Conservation (phyloP, 1,140 invertebrate genomes). For the Bombus ignitus region DNA sequence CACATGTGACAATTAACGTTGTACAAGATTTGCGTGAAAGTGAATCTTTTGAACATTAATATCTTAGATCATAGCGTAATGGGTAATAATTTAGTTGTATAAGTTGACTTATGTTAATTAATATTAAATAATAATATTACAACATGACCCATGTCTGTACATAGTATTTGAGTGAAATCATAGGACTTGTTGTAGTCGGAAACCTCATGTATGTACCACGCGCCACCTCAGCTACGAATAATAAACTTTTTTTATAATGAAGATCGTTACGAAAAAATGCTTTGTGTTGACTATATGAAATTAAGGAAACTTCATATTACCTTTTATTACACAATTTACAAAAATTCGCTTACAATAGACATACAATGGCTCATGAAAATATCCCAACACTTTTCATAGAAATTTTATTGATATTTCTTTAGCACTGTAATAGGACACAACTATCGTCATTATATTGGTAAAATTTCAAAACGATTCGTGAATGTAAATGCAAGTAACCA, state of each 20-base stretch:
- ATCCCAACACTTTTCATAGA: too few relatives aligned
- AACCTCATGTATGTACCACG: constrained; percentile 77
- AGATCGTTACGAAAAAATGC: constrained; percentile 4
- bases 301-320: neutral
- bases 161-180: constrained; percentile 74
- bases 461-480: too few relatives aligned
- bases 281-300: neutral
- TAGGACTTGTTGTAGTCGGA: constrained; percentile 72
- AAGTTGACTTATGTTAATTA: constrained; percentile 65
- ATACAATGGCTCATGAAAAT: too few relatives aligned
- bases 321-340: neutral
- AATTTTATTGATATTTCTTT: too few relatives aligned
- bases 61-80: constrained; percentile 67
- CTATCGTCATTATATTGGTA: too few relatives aligned
- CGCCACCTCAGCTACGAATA: constrained; percentile 73
- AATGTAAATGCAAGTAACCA: too few relatives aligned
- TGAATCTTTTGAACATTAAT: constrained; percentile 54
- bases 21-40: constrained; percentile 17
- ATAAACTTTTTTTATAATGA: constrained; percentile 68
- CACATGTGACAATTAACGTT: constrained; percentile 14
- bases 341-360: neutral
- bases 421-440: too few relatives aligned
- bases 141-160: constrained; percentile 73
- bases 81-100: constrained; percentile 71
- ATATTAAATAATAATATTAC: constrained; percentile 72